Percentiles rank a stretch among this genome's conserved stretches.
Evolutionary conservation across 2,113 vertebrate genomes (phyloP).

Genomic region (rat (Rattus norvegicus)): DNA sequence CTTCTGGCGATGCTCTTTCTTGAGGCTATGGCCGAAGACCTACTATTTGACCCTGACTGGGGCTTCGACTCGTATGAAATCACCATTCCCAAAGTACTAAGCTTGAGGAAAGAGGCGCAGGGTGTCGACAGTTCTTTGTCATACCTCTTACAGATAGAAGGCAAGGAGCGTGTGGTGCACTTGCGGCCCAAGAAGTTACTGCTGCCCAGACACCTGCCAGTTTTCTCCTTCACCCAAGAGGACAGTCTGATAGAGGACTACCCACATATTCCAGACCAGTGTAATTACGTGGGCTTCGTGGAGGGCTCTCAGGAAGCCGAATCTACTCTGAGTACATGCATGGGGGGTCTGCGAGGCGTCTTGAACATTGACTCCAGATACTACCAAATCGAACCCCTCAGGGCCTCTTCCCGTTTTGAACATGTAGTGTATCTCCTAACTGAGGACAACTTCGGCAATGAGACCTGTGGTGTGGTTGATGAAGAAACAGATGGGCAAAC

Average conservation of each 20-base stretch:
- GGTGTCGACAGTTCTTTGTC: neutral
- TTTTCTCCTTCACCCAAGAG: slow-evolving; percentile 57
- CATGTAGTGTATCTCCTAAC: slow-evolving; percentile 35
- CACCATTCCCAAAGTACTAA: slow-evolving; percentile 72
- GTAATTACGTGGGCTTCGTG: slow-evolving; percentile 30
- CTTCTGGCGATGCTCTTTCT: rapidly evolving
- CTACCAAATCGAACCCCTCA: slow-evolving; percentile 64
- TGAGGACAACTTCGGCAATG: neutral
- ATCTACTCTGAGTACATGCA: slow-evolving; percentile 46
- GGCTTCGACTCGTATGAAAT: slow-evolving; percentile 53
- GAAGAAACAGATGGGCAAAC: rapidly evolving
- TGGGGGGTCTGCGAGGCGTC: slow-evolving; percentile 46
- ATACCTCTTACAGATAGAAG: slow-evolving; percentile 79
- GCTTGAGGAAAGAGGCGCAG: neutral
- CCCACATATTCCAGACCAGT: slow-evolving; percentile 2
- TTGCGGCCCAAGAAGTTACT: slow-evolving; percentile 68
- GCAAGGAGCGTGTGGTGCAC: slow-evolving; percentile 62
- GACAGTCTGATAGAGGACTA: slow-evolving; percentile 57
- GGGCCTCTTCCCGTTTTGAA: slow-evolving; percentile 13
- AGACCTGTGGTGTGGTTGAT: neutral
- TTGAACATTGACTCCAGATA: neutral
- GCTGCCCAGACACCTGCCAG: slow-evolving; percentile 20
- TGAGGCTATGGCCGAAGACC: neutral
- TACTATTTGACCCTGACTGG: neutral
- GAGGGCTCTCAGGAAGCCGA: neutral